Conservation (phyloP, 2,113 vertebrate genomes). For the Lycocorax pyrrhopterus region DNA sequence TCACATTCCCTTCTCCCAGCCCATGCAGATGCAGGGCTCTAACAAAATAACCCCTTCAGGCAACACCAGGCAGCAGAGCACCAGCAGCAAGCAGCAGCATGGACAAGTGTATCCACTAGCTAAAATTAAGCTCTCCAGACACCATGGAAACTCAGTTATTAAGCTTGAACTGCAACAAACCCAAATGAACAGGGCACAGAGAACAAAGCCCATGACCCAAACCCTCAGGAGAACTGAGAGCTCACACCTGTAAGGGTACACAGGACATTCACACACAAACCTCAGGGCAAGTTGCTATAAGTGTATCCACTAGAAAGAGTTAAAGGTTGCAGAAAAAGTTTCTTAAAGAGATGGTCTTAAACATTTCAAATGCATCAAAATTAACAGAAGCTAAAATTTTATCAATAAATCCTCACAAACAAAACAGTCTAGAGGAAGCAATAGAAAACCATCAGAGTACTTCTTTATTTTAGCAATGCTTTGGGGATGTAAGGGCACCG, state of each 20-base stretch:
- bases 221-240: not conserved
- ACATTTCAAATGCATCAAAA: not conserved
- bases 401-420: not conserved
- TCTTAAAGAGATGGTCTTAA: not conserved
- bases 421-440: not conserved
- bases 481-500: not conserved
- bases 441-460: not conserved
- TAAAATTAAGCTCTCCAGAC: not conserved
- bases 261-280: not conserved
- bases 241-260: not conserved
- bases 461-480: not conserved
- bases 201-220: accelerated
- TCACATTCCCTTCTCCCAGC: not conserved
- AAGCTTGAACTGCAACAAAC: not conserved
- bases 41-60: not conserved
- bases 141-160: not conserved
- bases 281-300: not conserved
- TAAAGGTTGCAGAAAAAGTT: not conserved
- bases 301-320: not conserved
- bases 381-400: not conserved
- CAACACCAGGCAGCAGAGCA: not conserved
- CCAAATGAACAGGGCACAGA: not conserved
- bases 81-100: not conserved
- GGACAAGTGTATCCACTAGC: not conserved
- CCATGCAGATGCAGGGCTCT: not conserved